Percentiles rank a stretch among this genome's conserved stretches.
Evolutionary conservation across 2,888 invertebrate species (phyloP).

Genomic region (Rhyacophila evoluta): DNA sequence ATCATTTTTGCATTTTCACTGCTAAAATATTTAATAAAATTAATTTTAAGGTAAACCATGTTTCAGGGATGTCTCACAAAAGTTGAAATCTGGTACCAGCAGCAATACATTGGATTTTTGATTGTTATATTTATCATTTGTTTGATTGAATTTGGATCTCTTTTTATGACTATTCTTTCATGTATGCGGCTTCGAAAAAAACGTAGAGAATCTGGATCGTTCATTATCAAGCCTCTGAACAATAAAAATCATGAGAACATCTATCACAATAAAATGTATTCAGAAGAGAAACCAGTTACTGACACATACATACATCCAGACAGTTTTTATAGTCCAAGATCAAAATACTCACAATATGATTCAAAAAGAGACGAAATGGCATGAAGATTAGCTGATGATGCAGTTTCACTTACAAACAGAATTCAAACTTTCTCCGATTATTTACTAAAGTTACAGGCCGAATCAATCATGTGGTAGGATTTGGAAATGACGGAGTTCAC

Average conservation of each 20-base stretch:
- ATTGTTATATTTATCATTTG: conserved; percentile 75
- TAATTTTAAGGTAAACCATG: too few relatives aligned
- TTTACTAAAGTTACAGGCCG: conserved; percentile 69
- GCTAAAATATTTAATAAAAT: too few relatives aligned
- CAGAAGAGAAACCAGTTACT: conserved; percentile 63
- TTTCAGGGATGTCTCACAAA: conserved; percentile 77
- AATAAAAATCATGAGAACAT: conserved; percentile 64
- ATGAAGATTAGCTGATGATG: conserved; percentile 71
- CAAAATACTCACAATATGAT: conserved; percentile 63
- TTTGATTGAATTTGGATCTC: conserved; percentile 79
- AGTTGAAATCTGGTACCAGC: conserved; percentile 82
- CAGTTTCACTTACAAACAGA: conserved; percentile 69
- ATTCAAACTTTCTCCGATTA: conserved; percentile 68
- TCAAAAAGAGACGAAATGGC: conserved; percentile 68
- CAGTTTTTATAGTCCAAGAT: conserved; percentile 67
- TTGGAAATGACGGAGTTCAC: not conserved
- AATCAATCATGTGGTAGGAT: conserved; percentile 73
- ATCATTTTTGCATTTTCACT: too few relatives aligned
- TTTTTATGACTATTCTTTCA: conserved; percentile 78
- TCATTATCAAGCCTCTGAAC: conserved; percentile 63
- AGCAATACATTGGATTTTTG: conserved; percentile 79
- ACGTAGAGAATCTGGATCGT: conserved; percentile 65
- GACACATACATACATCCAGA: conserved; percentile 68
- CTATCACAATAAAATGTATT: conserved; percentile 62
- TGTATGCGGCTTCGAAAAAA: conserved; percentile 74